Evolutionary conservation across 2,888 invertebrate species (phyloP), one percentile per base, ranked within the genome.

Genomic region (Eupsilia transversa): DNA sequence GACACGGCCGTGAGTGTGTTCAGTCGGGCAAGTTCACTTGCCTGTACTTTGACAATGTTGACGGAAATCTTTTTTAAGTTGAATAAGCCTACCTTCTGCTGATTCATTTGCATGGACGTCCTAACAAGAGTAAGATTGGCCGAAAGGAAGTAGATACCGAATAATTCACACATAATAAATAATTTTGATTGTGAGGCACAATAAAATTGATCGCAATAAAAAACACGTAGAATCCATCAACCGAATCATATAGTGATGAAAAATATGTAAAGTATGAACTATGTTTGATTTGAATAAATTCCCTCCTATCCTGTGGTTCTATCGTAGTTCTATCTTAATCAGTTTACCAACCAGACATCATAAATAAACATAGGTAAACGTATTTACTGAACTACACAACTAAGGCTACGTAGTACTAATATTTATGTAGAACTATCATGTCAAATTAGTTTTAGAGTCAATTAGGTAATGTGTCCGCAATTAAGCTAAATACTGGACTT

Each of bases 1-100:
- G 93, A 94, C 95, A 93, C 89, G 91, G 90, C 86, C 91, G 86
- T 72, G 83, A 88, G 83, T 79, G 75, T 86, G 88, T 92, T 91
- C 79, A 77, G 71, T 86, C 10, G 70, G 41, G 86, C 86, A 54
- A 90, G 88, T 85, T 33, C 0, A 85, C 87, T 88, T 68, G 81
- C 85, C 71, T 68, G n/a, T 30, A 80, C 38, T 46, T 20, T 10
- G 23, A 43, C 0, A 57, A 43, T 35, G 33, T 20, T 54, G 30
- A 5, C 10, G 6, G 3, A 23, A 70, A 33, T 9, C 0, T 27
- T 49, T 54, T 70, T 71, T 27, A 33, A 20, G 20, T 35, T 20
- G 3, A n/a, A 49, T 17, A 5, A 17, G 1, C 5, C 1, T 6
- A 10, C 27, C 3, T 67, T 14, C 1, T 46, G 0, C 1, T 30